A percentile compares a stretch with the other conserved stretches of the same genome.
Conservation (phyloP, 30 jellyfish, hydroid and myxozoan species). For the Phacellophora camtschatica region DNA sequence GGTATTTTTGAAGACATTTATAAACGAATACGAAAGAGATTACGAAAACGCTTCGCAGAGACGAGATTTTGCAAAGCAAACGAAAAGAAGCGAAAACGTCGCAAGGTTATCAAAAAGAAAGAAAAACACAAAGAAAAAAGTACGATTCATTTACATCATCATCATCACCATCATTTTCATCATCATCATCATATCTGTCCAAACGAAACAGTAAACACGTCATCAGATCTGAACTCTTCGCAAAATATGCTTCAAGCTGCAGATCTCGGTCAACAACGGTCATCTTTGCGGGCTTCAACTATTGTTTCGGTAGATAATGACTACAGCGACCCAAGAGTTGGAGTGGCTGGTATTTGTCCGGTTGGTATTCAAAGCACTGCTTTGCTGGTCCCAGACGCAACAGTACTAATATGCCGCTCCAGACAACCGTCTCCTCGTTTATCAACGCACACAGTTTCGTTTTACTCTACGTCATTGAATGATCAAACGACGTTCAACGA, state of each 20-base stretch:
- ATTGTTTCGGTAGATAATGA: constrained; percentile 52
- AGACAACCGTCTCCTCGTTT: constrained; percentile 66
- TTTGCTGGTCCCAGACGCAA: constrained; percentile 88
- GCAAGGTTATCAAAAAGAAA: constrained; percentile 22
- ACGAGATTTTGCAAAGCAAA: constrained; percentile 49
- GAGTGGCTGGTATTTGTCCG: constrained; percentile 55
- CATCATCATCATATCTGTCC: constrained; percentile 92
- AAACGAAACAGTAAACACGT: constrained; percentile 15
- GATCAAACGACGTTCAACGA: constrained; percentile 49
- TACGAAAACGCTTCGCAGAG: constrained; percentile 52
- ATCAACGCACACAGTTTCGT: constrained; percentile 86
- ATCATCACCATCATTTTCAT: constrained; percentile 97
- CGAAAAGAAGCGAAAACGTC: constrained; percentile 42
- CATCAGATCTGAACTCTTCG: constrained; percentile 1
- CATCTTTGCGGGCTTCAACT: constrained; percentile 53
- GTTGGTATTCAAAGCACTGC: constrained; percentile 75
- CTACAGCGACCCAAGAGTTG: constrained; percentile 46
- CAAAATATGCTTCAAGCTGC: constrained; percentile 24
- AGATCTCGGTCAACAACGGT: constrained; percentile 33
- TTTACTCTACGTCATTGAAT: constrained; percentile 65
- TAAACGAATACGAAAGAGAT: constrained; percentile 52
- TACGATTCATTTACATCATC: constrained; percentile 93
- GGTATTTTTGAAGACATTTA: constrained; percentile 45
- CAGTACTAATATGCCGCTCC: constrained; percentile 87
- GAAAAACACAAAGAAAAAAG: constrained; percentile 43